Base-by-base conservation (phyloP, 2,797 vertebrate genomes). In the Garrulus glandarius region DNA sequence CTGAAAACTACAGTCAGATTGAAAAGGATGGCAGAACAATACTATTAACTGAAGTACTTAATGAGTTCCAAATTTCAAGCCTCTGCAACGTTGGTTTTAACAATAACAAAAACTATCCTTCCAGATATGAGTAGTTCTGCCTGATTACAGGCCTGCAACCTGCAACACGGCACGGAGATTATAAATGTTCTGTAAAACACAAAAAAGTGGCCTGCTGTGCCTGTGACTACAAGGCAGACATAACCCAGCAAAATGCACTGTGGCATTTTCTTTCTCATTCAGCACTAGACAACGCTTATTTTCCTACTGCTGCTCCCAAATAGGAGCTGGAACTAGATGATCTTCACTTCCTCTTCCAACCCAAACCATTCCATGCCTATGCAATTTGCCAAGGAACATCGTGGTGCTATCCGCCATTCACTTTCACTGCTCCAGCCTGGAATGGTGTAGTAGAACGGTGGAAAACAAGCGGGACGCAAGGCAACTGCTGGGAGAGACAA, bases 371-470 rank as follows among this genome's bases (percentile, higher is more conserved):
- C 22, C 15, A 11, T 4, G 30, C 27, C 11, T 9, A 12, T 3
- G 34, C 34, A 52, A 39, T 15, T 7, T 30, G 20, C 23, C 36
- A 19, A 10, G 26, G 41, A 41, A 32, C 39, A 6, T 0, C 1
- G 29, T 4, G 20, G 49, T 30, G 6, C 15, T 23, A 23, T 26
- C 2, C 4, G 34, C 11, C 46, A 17, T 9, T 29, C 64, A 9
- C 24, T 21, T 68, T 27, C 52, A 52, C 32, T 1, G 6, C 14
- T 65, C 13, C 82, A 39, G 27, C 5, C 52, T 30, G 53, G 27
- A 80, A 57, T 1, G 2, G 14, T 3, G 30, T 0, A 11, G 30
- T 0, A 23, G 20, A 71, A 36, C 3, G 10, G 1, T 4, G 50
- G 27, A 23, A 68, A 64, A 10, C 15, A 23, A 59, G 18, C 49